A percentile compares a stretch with the other conserved stretches of the same genome.
Conservation (phyloP, 2,888 invertebrate species). For the Rhogogaster chlorosoma region DNA sequence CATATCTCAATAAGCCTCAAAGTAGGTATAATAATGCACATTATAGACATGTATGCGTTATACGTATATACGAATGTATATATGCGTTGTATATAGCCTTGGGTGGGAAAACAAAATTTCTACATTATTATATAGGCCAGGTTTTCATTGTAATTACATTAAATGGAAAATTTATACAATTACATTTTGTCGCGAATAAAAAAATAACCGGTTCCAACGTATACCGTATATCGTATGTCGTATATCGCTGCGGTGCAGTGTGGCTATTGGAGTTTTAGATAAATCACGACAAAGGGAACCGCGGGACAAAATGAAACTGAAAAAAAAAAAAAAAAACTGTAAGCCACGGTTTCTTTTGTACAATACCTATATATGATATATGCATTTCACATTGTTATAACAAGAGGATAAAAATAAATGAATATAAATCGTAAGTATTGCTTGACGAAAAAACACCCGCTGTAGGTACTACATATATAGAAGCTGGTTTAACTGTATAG, state of each 20-base stretch:
- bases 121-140: neutral
- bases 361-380: constrained; percentile 1
- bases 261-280: neutral
- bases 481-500: neutral
- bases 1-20: constrained; percentile 14
- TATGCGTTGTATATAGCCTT: neutral
- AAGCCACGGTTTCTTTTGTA: neutral
- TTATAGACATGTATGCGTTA: neutral
- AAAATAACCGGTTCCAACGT: neutral
- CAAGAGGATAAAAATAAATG: neutral
- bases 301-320: neutral
- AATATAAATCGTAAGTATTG: neutral
- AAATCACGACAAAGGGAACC: neutral
- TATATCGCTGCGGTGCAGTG: neutral
- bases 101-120: neutral
- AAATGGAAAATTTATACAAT: neutral
- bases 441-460: neutral
- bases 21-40: neutral
- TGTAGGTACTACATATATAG: neutral
- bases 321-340: neutral
- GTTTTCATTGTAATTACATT: neutral
- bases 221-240: neutral
- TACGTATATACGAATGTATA: neutral
- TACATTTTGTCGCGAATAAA: neutral
- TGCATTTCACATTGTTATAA: neutral